phyloP scores from a whole-genome alignment of 2,797 vertebrate species.

The Peromyscus eremicus region DNA sequence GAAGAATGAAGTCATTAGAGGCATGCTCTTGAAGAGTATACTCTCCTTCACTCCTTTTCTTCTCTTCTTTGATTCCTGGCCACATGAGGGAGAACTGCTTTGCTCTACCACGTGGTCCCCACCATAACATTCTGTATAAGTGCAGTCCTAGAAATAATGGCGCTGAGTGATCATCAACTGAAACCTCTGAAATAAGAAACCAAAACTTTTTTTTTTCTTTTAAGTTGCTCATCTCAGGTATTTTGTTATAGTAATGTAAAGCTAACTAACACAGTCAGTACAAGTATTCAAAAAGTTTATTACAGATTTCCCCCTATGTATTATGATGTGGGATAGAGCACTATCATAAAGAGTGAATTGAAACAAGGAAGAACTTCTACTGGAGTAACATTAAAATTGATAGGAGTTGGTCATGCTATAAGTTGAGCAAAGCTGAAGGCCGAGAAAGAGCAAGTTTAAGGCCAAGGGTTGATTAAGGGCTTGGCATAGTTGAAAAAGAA shows the following conservation, averaged over 20 bases:
- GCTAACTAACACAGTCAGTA: not conserved
- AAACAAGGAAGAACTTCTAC: not conserved
- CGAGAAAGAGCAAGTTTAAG: constrained; percentile 33
- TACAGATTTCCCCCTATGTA: not conserved
- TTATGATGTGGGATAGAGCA: not conserved
- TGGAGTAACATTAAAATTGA: not conserved
- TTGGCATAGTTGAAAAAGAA: not conserved
- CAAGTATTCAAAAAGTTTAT: not conserved
- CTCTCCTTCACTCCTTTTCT: not conserved
- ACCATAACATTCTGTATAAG: not conserved
- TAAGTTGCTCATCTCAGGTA: not conserved
- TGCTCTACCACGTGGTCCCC: not conserved
- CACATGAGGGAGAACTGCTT: not conserved
- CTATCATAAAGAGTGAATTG: constrained; percentile 6
- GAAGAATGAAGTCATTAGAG: not conserved
- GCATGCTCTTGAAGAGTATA: not conserved
- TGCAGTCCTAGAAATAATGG: not conserved
- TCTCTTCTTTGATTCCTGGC: not conserved
- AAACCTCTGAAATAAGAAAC: not conserved
- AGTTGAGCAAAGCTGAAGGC: not conserved
- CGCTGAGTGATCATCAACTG: not conserved
- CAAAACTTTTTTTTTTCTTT: not conserved
- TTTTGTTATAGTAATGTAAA: not conserved
- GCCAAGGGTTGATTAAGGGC: not conserved
- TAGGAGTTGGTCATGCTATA: not conserved